phyloP scores from a whole-genome alignment of 2,113 vertebrate genomes.

The Dolichotis patagonum region DNA sequence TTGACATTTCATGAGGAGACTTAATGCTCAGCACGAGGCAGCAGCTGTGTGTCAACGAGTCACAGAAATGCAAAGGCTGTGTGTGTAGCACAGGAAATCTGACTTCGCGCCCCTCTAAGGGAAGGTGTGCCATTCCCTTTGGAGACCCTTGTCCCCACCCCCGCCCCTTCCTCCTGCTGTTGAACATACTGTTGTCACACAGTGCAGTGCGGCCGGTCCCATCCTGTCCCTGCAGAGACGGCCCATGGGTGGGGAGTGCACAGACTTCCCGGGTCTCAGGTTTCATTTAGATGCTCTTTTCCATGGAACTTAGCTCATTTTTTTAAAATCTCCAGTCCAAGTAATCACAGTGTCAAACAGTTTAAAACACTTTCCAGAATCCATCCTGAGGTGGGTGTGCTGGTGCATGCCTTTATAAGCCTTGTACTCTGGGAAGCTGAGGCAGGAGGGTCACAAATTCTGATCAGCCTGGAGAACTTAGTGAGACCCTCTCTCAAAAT shows the following conservation, averaged over 20 bases:
- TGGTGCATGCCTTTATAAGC: not conserved
- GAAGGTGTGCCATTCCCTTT: not conserved
- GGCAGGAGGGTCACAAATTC: not conserved
- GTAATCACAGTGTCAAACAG: not conserved
- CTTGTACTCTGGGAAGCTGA: not conserved
- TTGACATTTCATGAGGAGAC: not conserved
- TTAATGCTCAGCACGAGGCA: conserved; percentile 12
- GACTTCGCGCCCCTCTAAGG: not conserved
- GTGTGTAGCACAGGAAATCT: not conserved
- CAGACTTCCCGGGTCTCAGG: not conserved
- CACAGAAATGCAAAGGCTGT: not conserved
- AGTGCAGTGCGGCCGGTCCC: rapidly evolving
- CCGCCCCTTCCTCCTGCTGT: not conserved
- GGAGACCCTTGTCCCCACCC: not conserved
- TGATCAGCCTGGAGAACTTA: not conserved
- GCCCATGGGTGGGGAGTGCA: rapidly evolving
- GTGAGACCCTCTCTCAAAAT: not conserved
- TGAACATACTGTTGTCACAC: not conserved
- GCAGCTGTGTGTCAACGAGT: not conserved
- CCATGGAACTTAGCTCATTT: not conserved
- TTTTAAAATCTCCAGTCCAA: not conserved
- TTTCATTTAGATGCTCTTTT: not conserved
- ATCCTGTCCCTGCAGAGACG: not conserved
- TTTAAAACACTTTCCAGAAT: not conserved
- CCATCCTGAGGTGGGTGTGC: not conserved